These are phyloP conservation scores for Agonopterix heracliana DNA, from an alignment of 2,888 invertebrate species.

Conservation along the genomic window DNA sequence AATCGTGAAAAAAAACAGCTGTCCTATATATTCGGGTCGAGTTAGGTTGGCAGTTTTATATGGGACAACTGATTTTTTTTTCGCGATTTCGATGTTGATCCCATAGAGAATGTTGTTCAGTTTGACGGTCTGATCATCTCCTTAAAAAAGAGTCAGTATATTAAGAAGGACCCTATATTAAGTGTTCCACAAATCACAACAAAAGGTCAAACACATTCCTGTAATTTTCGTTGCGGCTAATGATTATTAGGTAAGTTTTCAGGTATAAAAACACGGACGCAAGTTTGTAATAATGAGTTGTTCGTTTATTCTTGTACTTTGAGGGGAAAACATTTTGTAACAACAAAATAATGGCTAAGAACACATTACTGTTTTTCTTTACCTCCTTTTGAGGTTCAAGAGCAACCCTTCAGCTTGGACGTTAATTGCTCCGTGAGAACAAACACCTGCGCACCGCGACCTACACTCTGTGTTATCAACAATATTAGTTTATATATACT, in stretches of 20 bases:
- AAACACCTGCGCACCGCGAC: constrained; percentile 43
- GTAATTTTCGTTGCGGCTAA: constrained; percentile 2
- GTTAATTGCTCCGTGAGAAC: constrained; percentile 72
- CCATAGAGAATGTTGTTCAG: no score
- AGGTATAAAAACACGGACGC: constrained; percentile 1
- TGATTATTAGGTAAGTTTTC: constrained; percentile 2
- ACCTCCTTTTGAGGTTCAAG: constrained; percentile 50
- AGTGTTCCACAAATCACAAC: not conserved
- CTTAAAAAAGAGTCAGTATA: no score
- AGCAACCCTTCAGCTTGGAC: constrained; percentile 57
- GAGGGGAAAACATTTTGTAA: constrained; percentile 16
- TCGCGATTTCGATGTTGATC: no score
- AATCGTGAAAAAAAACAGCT: no score
- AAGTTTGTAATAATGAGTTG: constrained; percentile 5
- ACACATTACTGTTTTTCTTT: constrained; percentile 47
- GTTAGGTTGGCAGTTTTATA: no score
- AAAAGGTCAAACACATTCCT: constrained; percentile 2
- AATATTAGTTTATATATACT: not conserved
- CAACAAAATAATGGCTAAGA: constrained; percentile 34
- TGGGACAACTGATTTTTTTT: no score
- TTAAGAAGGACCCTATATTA: no score
- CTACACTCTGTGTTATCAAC: not conserved
- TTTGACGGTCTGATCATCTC: no score
- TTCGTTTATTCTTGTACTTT: constrained; percentile 9
- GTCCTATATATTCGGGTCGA: no score